Base-by-base conservation (phyloP, 2,888 invertebrate species). In the Xylota sylvarum region DNA sequence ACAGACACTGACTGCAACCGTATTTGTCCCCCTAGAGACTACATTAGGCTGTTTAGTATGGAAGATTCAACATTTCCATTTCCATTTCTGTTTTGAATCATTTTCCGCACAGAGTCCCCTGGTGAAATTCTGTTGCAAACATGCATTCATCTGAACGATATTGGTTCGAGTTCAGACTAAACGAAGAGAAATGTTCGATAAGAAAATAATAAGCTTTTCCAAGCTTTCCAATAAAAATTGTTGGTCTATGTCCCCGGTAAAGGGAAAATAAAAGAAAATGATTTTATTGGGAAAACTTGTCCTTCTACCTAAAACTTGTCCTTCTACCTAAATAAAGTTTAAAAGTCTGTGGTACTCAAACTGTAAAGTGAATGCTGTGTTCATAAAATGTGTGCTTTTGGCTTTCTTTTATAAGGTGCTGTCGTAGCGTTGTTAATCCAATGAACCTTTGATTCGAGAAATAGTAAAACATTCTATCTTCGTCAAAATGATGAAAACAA, bases 151-250 rank as follows among this genome's bases (percentile, higher is more conserved):
- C 19, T 5, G 1, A 5, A 0, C 0, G 5, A 14, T 0, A 14
- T 6, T 27, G 67, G 69, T 55, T 69, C 6, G 30, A 17, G 17
- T 55, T 17, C 40, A 3, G 14, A 40, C 69, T 69, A 3, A 69
- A 30, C 30, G 52, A 40, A 69, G 5, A 10, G 3, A 10, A 14
- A 17, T 12, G 12, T 27, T 27, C 12, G n/a, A 23, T 0, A 17
- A 17, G 0, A 19, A n/a, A n/a, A 6, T 4, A 6, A 10, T 30
- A 10, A 67, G 14, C 40, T 40, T 67, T 55, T 27, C 1, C 2
- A 40, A 27, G 23, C 27, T 27, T 43, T 62, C 14, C 9, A 32
- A 19, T 12, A 14, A 4, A n/a, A 6, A 32, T 5, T 0, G 2
- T 2, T 12, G 46, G 64, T 17, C 4, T 32, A 6, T 17, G 64